Evolutionary conservation across 2,113 vertebrate species (phyloP), one percentile per base, ranked within the genome.

Genomic region (Xiphophorus maculatus): DNA sequence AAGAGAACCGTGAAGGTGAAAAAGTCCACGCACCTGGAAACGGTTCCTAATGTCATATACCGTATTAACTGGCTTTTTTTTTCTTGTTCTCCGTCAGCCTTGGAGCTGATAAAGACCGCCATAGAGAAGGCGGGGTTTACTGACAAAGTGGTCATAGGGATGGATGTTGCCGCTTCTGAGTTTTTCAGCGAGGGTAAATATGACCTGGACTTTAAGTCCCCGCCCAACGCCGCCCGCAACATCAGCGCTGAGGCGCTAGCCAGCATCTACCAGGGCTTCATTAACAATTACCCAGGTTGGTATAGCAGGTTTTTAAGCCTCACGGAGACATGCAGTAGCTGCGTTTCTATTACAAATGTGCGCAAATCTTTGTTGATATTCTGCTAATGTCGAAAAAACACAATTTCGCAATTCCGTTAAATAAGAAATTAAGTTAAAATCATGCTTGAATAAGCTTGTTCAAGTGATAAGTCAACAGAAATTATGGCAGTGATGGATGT

Each of bases 1-100:
- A 97, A 92, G 96, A 98, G 89, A 98, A 97, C n/a, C 96, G 96
- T 1, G 97, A 98, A 94, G 97, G 97, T 97, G 74, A 95, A 71
- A 28, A 7, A 13, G 5, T n/a, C 15, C 8, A 0, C 42, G 19
- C 9, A 63, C 25, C 13, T 32, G 5, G n/a, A 62, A 74, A 30
- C 8, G 17, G 14, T 12, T 11, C 6, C n/a, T 30, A 48, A 27
- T 3, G 61, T 15, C 27, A 28, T 54, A 29, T 37, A 19, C 14
- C 4, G 5, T 4, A 27, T 60, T 7, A 28, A 62, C 17, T 14
- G 17, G 22, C 29, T 19, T 27, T 11, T 27, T 27, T 61, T 27
- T 61, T 71, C 19, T 19, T 71, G n/a, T 71, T 71, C 42, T 71
- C 27, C 17, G 32, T 60, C 65, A 97, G 96, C 97, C 72, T 88